These are phyloP conservation scores for Pemphigus obesinymphae DNA, from an alignment of 1,140 invertebrate species.

Conservation along the genomic window DNA sequence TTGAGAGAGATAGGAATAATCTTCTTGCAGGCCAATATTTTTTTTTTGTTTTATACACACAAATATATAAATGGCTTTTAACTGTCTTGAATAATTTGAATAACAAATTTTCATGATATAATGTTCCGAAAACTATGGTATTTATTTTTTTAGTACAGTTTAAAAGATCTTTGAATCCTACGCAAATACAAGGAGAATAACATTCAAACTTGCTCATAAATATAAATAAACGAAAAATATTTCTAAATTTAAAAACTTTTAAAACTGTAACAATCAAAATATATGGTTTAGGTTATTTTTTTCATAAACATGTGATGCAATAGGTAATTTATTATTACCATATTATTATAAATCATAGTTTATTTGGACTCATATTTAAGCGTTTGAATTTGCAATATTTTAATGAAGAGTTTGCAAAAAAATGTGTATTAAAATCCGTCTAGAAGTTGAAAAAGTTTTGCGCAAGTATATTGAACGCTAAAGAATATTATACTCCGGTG, in stretches of 20 bases:
- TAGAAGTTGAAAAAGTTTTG: neutral
- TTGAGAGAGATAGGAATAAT: neutral
- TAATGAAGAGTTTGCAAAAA: too few species aligned
- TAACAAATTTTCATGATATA: conserved; percentile 10
- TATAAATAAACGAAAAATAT: too few species aligned
- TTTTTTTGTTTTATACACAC: neutral
- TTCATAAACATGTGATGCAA: too few species aligned
- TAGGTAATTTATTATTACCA: too few species aligned
- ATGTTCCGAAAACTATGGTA: neutral
- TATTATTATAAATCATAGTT: too few species aligned
- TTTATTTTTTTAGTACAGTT: neutral
- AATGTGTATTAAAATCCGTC: neutral
- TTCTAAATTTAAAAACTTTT: too few species aligned
- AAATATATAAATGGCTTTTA: neutral
- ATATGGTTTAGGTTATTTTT: too few species aligned
- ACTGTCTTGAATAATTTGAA: neutral
- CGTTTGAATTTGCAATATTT: too few species aligned
- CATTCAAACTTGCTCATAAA: too few species aligned
- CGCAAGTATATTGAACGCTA: neutral
- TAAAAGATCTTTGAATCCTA: neutral
- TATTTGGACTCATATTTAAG: too few species aligned
- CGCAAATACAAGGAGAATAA: neutral
- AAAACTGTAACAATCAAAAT: too few species aligned
- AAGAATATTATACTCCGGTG: neutral
- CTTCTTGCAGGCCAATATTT: neutral